phyloP scores from a whole-genome alignment of 2,113 vertebrate species.

The Microtus richardsoni region DNA sequence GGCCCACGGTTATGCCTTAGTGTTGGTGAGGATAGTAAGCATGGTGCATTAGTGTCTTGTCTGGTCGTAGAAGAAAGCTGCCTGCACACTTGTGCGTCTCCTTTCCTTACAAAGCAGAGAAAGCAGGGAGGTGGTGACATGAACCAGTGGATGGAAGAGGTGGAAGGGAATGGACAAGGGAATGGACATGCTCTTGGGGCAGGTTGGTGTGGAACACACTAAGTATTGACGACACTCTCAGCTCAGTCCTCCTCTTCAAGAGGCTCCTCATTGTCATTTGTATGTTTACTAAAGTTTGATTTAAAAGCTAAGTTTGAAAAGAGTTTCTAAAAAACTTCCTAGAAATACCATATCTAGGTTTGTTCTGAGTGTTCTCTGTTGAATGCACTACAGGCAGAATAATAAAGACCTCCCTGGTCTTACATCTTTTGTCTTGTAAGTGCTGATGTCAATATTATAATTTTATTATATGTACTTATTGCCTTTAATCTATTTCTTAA shows the following conservation, averaged over 20 bases:
- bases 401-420: background rate
- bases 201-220: background rate
- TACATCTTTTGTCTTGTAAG: background rate
- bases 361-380: constrained; percentile 1
- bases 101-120: background rate
- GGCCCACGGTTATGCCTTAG: background rate
- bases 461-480: background rate
- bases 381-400: background rate
- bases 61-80: background rate
- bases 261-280: background rate
- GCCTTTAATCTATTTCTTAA: background rate
- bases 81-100: background rate
- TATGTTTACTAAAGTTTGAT: background rate
- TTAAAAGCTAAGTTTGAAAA: background rate
- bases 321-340: background rate
- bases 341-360: background rate
- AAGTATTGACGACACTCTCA: background rate
- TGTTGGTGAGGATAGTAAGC: background rate
- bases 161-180: background rate
- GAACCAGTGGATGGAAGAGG: background rate
- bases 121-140: background rate
- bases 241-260: background rate
- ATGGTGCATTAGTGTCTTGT: background rate
- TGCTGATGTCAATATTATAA: background rate
- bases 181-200: background rate